phyloP scores from a whole-genome alignment of 2,797 vertebrate species.

The Hirundo rustica region DNA sequence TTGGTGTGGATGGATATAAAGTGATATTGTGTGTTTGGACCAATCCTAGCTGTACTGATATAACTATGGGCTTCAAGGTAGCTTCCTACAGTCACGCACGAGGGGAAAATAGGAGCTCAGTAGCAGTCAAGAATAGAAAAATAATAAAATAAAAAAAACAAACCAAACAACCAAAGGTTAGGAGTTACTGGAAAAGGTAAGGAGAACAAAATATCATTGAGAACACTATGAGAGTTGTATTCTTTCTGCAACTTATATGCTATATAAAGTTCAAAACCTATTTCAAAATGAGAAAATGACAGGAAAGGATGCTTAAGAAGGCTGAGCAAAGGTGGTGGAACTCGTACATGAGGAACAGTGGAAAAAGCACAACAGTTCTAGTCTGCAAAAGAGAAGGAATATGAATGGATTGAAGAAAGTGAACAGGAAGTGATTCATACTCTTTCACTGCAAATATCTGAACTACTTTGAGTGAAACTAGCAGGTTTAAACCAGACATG shows the following conservation, averaged over 20 bases:
- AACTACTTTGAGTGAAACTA: not conserved
- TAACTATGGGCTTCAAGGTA: not conserved
- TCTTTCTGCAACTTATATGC: not conserved
- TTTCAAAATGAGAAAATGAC: not conserved
- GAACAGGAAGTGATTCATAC: not conserved
- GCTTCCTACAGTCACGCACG: not conserved
- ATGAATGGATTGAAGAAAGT: not conserved
- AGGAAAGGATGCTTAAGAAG: not conserved
- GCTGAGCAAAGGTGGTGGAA: not conserved
- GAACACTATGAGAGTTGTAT: not conserved
- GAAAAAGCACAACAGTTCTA: not conserved
- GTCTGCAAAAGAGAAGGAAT: not conserved
- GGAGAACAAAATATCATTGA: not conserved
- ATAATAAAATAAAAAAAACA: not conserved
- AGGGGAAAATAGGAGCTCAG: not conserved
- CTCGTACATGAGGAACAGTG: fast-evolving
- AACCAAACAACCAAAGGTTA: not conserved
- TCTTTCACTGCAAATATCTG: not conserved
- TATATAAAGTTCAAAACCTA: not conserved
- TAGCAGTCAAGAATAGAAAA: not conserved
- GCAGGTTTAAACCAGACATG: not conserved
- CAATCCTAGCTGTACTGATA: not conserved
- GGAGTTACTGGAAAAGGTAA: not conserved
- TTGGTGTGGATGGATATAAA: not conserved
- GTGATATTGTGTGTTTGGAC: not conserved